Percentiles rank a stretch among this genome's conserved stretches.
phyloP scores from a whole-genome alignment of 92 coral and sea anemone species.

The Muricea muricata region DNA sequence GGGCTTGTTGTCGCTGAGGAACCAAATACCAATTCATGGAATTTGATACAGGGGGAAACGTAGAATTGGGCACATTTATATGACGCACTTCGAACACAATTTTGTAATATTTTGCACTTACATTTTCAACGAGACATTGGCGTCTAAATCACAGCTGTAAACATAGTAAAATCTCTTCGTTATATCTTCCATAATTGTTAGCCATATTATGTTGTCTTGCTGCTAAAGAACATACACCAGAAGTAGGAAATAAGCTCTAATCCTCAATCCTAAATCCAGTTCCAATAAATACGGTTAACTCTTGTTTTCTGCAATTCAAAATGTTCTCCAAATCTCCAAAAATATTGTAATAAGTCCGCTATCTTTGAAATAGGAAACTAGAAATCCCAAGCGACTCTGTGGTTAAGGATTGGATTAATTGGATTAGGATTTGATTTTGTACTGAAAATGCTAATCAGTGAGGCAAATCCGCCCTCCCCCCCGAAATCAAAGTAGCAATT shows the following conservation, averaged over 20 bases:
- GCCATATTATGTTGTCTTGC: not conserved
- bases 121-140: slow-evolving; percentile 94
- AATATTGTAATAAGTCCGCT: too few species aligned
- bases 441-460: too few species aligned
- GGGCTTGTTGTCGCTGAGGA: too few species aligned
- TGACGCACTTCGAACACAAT: not conserved
- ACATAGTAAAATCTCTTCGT: slow-evolving; percentile 92
- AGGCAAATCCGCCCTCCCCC: not conserved
- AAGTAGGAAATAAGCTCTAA: not conserved
- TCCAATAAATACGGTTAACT: not conserved
- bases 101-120: slow-evolving; percentile 67
- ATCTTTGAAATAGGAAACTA: too few species aligned
- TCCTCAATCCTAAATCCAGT: not conserved
- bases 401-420: too few species aligned
- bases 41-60: too few species aligned
- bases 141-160: slow-evolving; percentile 93
- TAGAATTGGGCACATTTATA: too few species aligned
- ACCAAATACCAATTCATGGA: too few species aligned
- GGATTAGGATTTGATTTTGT: too few species aligned
- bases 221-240: not conserved
- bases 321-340: too few species aligned
- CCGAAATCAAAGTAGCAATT: not conserved
- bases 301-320: too few species aligned
- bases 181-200: slow-evolving; percentile 6
- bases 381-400: too few species aligned